Evolutionary conservation across 2,888 invertebrate genomes (phyloP).

Genomic region (Tinea pellionella): DNA sequence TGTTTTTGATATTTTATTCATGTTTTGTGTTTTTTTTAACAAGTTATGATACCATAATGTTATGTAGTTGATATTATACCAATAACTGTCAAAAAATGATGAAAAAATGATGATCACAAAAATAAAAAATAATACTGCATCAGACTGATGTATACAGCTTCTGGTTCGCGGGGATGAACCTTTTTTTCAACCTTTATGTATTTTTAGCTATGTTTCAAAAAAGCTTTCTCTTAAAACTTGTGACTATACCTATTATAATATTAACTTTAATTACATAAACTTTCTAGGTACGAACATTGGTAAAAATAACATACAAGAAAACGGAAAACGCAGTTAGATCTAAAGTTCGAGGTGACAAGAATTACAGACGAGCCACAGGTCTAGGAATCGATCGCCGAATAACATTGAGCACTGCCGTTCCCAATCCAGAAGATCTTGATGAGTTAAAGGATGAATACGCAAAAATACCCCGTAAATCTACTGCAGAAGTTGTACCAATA

Average conservation of each 20-base stretch:
- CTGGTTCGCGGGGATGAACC: too few relatives aligned
- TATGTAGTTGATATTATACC: too few relatives aligned
- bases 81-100: too few relatives aligned
- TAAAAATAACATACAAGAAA: slow-evolving; percentile 54
- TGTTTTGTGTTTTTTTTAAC: too few relatives aligned
- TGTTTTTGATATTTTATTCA: too few relatives aligned
- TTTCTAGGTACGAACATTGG: slow-evolving; percentile 48
- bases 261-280: not conserved
- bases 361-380: slow-evolving; percentile 31
- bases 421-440: slow-evolving; percentile 26
- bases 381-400: slow-evolving; percentile 33
- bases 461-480: slow-evolving; percentile 42
- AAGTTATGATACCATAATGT: too few relatives aligned
- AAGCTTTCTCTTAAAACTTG: too few relatives aligned
- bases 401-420: slow-evolving; percentile 47
- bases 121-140: too few relatives aligned
- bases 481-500: slow-evolving; percentile 59
- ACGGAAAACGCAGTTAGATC: slow-evolving; percentile 51
- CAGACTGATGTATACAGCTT: too few relatives aligned
- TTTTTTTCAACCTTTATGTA: too few relatives aligned
- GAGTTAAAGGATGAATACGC: slow-evolving; percentile 33
- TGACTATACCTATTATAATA: not conserved
- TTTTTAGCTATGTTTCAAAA: too few relatives aligned
- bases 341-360: slow-evolving; percentile 39
- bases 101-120: too few relatives aligned